Base-by-base conservation (phyloP, 1,140 invertebrate species). In the Drosophila eugracilis region DNA sequence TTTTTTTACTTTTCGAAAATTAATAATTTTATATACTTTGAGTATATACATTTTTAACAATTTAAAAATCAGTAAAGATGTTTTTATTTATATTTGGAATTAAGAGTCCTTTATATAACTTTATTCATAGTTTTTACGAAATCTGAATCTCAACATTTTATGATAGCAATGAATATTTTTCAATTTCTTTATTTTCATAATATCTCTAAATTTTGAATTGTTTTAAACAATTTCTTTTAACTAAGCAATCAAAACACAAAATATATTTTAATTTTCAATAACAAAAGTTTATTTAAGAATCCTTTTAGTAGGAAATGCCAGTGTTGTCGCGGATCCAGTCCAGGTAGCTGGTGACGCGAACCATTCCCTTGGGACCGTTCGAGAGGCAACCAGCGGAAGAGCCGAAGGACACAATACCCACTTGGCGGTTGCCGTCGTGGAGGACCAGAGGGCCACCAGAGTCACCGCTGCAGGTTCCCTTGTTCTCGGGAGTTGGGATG, bases 381-480 rank as follows among this genome's bases (percentile, higher is more conserved):
- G 65, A 65, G 19, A 77, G 22, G 17, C 83, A 88, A 28, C 78
- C 78, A 2, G 17, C 19, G 1, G 37, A 17, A 4, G 63, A 74
- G 6, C 74, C 76, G 50, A 80, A 86, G n/a, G 81, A 93, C 0
- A 92, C 90, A 10, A 94, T 89, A 24, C 93, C 93, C 22, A 93
- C 89, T 37, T 92, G 90, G 0, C 89, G 89, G 3, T 72, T 62
- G 1, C 32, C 47, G 47, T 93, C 92, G 5, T 74, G 57, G 39
- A 93, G 91, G 0, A 92, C 88, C 28, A 94, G 73, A 2, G 92
- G 91, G 32, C 93, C 93, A 30, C 93, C 93, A 49, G 92, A 93
- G 84, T 94, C 93, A 41, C 93, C 93, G 37, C 75, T 63, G 65
- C 85, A 89, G 5, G 84, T 76, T 5, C 78, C 84, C 47, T 55